These are phyloP conservation scores for Ceraclea dissimilis DNA, from an alignment of 2,888 invertebrate species.

Conservation along the genomic window DNA sequence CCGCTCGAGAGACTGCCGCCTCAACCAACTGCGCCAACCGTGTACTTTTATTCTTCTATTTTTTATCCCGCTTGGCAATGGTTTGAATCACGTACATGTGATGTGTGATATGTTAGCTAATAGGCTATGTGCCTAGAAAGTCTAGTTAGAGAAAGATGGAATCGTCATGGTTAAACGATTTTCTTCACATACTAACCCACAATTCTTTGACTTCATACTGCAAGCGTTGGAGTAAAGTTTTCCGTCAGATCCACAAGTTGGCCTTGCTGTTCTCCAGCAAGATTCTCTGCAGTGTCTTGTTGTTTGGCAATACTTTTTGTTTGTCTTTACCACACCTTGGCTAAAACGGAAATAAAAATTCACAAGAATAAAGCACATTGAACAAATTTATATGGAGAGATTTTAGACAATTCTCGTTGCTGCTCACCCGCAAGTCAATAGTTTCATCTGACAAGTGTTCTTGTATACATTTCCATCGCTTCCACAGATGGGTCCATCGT, in stretches of 20 bases:
- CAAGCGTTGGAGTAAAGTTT: slow-evolving; percentile 84
- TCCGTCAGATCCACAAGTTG: slow-evolving; percentile 85
- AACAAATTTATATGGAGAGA: background rate
- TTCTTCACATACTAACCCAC: slow-evolving; percentile 56
- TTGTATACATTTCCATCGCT: slow-evolving; percentile 89
- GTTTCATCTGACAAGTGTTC: slow-evolving; percentile 89
- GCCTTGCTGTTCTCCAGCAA: slow-evolving; percentile 82
- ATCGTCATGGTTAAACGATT: no score
- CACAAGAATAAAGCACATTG: no score
- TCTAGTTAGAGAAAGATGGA: no score
- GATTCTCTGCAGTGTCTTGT: slow-evolving; percentile 86
- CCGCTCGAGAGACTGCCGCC: no score
- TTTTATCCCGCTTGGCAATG: no score
- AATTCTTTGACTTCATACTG: slow-evolving; percentile 86
- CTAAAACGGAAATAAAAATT: slow-evolving; percentile 38
- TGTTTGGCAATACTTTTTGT: slow-evolving; percentile 85
- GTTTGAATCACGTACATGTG: no score
- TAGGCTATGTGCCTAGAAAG: no score
- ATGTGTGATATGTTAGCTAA: no score
- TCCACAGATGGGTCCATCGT: slow-evolving; percentile 86
- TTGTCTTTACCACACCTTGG: slow-evolving; percentile 78
- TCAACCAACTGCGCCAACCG: no score
- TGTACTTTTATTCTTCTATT: no score
- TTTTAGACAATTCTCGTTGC: background rate
- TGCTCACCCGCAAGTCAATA: slow-evolving; percentile 78